phyloP scores from a whole-genome alignment of 1,140 invertebrate genomes.

The Neuroterus valhalla region DNA sequence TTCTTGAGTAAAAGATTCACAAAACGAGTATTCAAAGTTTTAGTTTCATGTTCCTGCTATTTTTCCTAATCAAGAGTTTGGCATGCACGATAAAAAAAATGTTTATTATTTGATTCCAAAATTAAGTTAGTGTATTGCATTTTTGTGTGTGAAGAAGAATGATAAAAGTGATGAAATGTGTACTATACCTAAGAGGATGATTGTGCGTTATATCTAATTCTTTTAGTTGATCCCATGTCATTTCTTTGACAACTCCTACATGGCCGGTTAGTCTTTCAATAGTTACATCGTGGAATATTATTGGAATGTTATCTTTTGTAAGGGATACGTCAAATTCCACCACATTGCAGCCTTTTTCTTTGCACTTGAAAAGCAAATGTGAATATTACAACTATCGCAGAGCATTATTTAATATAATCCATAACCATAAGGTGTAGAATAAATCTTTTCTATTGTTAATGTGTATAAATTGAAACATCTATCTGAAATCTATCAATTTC shows the following conservation, averaged over 20 bases:
- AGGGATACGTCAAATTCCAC: constrained; percentile 87
- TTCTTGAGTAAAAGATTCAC: constrained; percentile 5
- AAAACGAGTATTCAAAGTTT: not conserved
- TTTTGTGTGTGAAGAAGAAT: too few relatives aligned
- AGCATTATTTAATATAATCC: too few relatives aligned
- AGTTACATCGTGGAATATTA: constrained; percentile 85
- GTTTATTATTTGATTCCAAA: too few relatives aligned
- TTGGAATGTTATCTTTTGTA: constrained; percentile 82
- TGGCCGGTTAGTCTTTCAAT: constrained; percentile 81
- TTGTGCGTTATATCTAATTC: constrained; percentile 79
- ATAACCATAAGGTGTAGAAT: too few relatives aligned
- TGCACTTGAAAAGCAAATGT: constrained; percentile 75
- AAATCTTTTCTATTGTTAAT: too few relatives aligned
- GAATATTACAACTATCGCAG: constrained; percentile 40
- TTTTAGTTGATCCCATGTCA: constrained; percentile 80
- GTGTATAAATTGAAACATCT: too few relatives aligned
- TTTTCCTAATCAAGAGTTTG: too few relatives aligned
- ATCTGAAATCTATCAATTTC: too few relatives aligned
- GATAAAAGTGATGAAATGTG: not conserved
- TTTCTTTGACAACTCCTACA: constrained; percentile 75
- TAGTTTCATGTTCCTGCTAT: too few relatives aligned
- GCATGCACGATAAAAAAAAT: too few relatives aligned
- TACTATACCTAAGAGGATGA: constrained; percentile 78
- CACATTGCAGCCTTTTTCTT: constrained; percentile 79
- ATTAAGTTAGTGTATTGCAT: too few relatives aligned